phyloP scores from a whole-genome alignment of 2,888 invertebrate species.

The Sphecodes monilicornis region DNA sequence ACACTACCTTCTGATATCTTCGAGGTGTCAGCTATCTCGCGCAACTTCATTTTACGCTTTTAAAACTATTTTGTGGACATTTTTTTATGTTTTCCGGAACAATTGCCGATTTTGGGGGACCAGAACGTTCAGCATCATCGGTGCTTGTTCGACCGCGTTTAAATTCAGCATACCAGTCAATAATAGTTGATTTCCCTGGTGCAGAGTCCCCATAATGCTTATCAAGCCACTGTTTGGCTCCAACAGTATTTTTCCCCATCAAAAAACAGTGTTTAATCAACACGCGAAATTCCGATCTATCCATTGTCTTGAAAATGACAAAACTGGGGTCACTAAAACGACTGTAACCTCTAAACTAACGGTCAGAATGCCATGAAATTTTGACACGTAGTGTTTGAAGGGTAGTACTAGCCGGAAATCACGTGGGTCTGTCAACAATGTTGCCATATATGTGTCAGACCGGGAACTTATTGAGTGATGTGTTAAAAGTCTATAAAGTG shows the following conservation, averaged over 20 bases:
- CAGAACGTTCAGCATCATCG: too few relatives aligned
- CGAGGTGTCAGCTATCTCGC: constrained; percentile 63
- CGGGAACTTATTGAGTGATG: constrained; percentile 11
- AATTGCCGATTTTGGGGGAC: too few relatives aligned
- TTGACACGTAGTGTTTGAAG: constrained; percentile 12
- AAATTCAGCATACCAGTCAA: too few relatives aligned
- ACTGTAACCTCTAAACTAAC: not conserved
- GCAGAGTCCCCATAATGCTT: too few relatives aligned
- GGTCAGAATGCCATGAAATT: constrained; percentile 24
- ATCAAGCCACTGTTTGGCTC: too few relatives aligned
- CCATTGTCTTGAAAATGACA: constrained; percentile 14
- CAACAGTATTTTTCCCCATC: too few relatives aligned
- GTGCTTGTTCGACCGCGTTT: too few relatives aligned
- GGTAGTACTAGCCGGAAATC: not conserved
- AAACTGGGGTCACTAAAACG: constrained; percentile 14
- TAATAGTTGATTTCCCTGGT: too few relatives aligned
- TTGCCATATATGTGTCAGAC: not conserved
- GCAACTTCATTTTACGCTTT: constrained; percentile 62
- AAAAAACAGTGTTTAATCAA: too few relatives aligned
- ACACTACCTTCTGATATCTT: constrained; percentile 60
- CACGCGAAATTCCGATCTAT: constrained; percentile 12
- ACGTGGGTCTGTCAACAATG: not conserved
- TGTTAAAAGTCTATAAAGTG: not conserved
- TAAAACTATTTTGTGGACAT: constrained; percentile 55
- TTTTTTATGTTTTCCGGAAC: too few relatives aligned